Evolutionary conservation across 2,888 invertebrate genomes (phyloP), one percentile per base, ranked within the genome.

Genomic region (Stenurella melanura): DNA sequence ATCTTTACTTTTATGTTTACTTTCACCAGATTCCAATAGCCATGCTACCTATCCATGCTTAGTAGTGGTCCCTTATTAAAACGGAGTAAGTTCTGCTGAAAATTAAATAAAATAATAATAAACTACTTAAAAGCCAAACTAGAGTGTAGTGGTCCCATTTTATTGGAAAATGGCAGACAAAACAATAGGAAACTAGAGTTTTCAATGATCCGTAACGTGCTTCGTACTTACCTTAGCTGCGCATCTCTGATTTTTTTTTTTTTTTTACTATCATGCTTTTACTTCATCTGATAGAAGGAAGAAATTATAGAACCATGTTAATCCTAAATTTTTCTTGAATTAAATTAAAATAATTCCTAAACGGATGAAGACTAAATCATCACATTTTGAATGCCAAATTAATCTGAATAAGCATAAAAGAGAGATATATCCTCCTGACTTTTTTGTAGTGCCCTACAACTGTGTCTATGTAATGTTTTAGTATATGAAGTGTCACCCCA

Each of bases 1-100:
- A 26, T 63, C 71, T 63, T 63, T 63, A 54, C 38, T 50, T 21
- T 72, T 12, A 38, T 17, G 21, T 17, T 50, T 54, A 72, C 63
- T 72, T 63, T 61, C 72, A 72, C 72, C 72, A 72, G 54, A 61
- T 30, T 50, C 72, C 50, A 63, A 54, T 42, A 38, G 54, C 26
- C 72, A 72, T 72, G 72, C 72, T 72, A 70, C 12, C 70, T 72
- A 72, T 72, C 72, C 72, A 72, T 72, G 72, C 73, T 73, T 76
- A 81, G 74, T 77, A 77, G 74, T 77, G 72, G 72, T 81, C 78
- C 78, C 79, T 78, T 68, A 79, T 74, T 58, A 81, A 66, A 76
- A 81, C 76, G 30, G 78, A 81, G 71, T 79, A 81, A 60, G 81
- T 78, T 77, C 81, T 58, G 72, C 72, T 81, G 79, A 74, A 81